Base-by-base conservation (phyloP, 2,797 vertebrate genomes). In the Peromyscus melanophrys region DNA sequence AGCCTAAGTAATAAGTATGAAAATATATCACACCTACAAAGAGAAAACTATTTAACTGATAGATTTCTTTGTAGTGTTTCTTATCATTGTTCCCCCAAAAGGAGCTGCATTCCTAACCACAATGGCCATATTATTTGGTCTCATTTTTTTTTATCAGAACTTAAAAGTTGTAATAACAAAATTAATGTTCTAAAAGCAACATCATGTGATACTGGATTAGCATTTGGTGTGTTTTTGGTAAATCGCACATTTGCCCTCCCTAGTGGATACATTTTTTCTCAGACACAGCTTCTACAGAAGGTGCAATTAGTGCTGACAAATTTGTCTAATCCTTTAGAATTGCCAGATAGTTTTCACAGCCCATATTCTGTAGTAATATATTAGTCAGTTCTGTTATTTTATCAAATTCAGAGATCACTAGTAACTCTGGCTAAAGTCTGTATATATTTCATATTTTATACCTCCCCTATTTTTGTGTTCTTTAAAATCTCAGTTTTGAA, bases 211-310 rank as follows among this genome's bases (percentile, higher is more conserved):
- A 85, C 1, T 96, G 9, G 6, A 76, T 77, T 95, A 14, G 57
- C 69, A 82, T 92, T 89, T 82, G 78, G 59, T 71, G 40, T 71
- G 69, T 87, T 81, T 91, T 90, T 95, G 83, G 61, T 75, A 97
- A 49, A 77, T 11, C 25, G 3, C 16, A 75, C 29, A 65, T 77
- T 63, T 91, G 11, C 6, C 16, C 14, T 57, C 5, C n/a, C 49
- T 13, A 63, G 31, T 34, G 31, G 2, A 37, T 78, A 21, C 3
- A 6, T 52, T 49, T 95, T 71, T 71, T n/a, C 14, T 52, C 7
- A 57, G n/a, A 40, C 16, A 65, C 21, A 49, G 2, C 25, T 31
- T 29, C 46, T 73, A 37, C 49, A 73, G 49, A 37, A 40, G 27
- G 16, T 73, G 6, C 25, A 73, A 40, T 73, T 55, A 73, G 31